Evolutionary conservation across 2,888 invertebrate genomes (phyloP).

Genomic region (Plebejus argus): DNA sequence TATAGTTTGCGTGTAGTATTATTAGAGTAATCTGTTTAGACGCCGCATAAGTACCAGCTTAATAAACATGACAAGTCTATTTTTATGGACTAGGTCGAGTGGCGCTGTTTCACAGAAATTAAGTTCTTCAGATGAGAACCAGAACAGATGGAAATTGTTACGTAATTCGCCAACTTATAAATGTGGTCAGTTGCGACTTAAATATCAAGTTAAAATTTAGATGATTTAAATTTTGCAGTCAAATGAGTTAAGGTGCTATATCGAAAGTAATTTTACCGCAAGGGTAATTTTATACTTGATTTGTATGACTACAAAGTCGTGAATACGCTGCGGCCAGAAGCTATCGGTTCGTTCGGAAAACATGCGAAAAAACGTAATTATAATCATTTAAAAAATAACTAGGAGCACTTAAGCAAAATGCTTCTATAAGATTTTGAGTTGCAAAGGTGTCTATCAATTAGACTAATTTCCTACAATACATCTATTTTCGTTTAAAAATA

Average conservation of each 20-base stretch:
- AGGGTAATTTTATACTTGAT: too few relatives aligned
- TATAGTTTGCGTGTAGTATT: neutral
- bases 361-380: too few relatives aligned
- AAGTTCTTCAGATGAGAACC: conserved; percentile 21
- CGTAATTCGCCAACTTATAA: neutral
- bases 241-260: neutral
- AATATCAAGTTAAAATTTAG: neutral
- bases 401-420: too few relatives aligned
- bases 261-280: too few relatives aligned
- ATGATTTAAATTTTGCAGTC: neutral
- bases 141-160: conserved; percentile 22
- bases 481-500: too few relatives aligned
- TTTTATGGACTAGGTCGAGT: conserved; percentile 25
- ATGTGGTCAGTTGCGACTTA: neutral
- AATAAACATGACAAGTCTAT: conserved; percentile 27
- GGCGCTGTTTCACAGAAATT: conserved; percentile 5
- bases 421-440: too few relatives aligned
- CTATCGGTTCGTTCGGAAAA: too few relatives aligned
- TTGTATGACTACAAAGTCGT: too few relatives aligned
- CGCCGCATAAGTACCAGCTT: conserved; percentile 8
- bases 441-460: too few relatives aligned
- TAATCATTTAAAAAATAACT: too few relatives aligned
- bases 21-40: neutral
- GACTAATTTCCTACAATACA: too few relatives aligned
- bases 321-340: too few relatives aligned